phyloP scores from a whole-genome alignment of 35 echinoderm and acorn worm genomes.

The Chiridota heheva region DNA sequence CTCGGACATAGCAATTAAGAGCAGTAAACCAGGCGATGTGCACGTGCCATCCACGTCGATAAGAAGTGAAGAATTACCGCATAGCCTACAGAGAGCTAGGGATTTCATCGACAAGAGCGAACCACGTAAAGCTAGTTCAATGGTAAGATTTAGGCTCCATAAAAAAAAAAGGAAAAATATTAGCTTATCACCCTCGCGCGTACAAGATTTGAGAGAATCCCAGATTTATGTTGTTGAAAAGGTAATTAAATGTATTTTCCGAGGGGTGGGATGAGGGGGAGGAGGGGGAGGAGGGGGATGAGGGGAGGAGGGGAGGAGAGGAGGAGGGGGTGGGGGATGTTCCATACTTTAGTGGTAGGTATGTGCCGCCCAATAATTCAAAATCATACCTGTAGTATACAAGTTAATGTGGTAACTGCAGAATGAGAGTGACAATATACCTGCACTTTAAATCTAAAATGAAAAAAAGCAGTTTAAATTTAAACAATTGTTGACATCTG shows the following conservation, averaged over 20 bases:
- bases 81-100: neutral
- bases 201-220: neutral
- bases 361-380: too few species aligned
- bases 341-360: too few species aligned
- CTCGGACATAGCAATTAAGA: constrained; percentile 69
- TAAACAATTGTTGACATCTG: too few species aligned
- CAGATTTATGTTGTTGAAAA: neutral
- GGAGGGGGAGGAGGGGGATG: too few species aligned
- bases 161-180: neutral
- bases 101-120: constrained; percentile 3
- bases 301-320: too few species aligned
- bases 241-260: neutral
- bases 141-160: neutral
- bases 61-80: constrained; percentile 8
- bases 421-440: too few species aligned
- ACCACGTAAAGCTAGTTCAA: neutral
- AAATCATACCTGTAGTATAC: too few species aligned
- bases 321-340: too few species aligned
- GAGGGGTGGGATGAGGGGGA: too few species aligned
- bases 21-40: neutral
- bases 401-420: too few species aligned
- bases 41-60: neutral
- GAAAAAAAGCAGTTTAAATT: too few species aligned
- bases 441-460: too few species aligned
- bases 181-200: neutral